Percentiles rank a stretch among this genome's conserved stretches.
Evolutionary conservation across 2,797 vertebrate species (phyloP).

Genomic region (Ceyx erithaca): DNA sequence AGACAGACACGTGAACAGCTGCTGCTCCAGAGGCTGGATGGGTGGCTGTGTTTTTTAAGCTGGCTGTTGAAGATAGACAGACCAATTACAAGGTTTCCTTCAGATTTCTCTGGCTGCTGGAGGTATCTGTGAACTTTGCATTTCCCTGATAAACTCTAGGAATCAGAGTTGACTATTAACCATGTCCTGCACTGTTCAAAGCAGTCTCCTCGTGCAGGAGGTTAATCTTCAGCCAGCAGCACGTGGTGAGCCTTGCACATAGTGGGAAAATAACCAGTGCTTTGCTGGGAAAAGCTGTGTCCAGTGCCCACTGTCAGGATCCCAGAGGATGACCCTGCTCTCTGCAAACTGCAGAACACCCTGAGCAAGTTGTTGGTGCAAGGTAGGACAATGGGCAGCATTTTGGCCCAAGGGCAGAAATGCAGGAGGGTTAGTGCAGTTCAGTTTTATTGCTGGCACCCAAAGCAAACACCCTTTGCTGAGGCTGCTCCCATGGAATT

Average conservation of each 20-base stretch:
- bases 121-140: constrained; percentile 21
- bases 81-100: background rate
- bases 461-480: accelerated
- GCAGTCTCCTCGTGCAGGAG: accelerated
- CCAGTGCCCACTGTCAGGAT: accelerated
- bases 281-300: background rate
- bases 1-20: background rate
- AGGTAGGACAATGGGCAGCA: background rate
- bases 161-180: constrained; percentile 34
- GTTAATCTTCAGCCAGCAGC: background rate
- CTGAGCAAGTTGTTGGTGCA: accelerated
- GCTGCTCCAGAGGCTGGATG: background rate
- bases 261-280: accelerated
- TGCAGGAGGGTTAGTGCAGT: accelerated
- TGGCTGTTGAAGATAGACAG: background rate
- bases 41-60: too few species aligned
- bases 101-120: background rate
- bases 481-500: background rate
- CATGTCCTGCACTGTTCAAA: background rate
- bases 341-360: accelerated
- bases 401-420: accelerated
- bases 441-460: accelerated
- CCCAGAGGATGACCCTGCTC: background rate
- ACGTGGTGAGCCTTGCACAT: accelerated
- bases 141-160: background rate